A percentile compares a stretch with the other conserved stretches of the same genome.
Evolutionary conservation across 1,140 invertebrate species (phyloP).

Genomic region (Colletes latitarsis): DNA sequence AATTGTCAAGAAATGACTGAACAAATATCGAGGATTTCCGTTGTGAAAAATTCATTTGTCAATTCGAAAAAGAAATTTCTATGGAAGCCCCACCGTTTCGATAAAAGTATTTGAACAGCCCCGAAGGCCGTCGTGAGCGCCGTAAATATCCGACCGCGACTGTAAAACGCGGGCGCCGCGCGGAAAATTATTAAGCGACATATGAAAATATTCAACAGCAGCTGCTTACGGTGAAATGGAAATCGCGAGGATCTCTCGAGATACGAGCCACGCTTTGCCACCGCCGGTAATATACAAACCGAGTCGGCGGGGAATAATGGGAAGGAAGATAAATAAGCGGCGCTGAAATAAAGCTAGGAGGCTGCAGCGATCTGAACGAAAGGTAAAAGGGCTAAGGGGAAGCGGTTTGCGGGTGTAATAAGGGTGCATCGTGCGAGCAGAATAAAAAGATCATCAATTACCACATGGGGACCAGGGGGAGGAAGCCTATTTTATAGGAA

Average conservation of each 20-base stretch:
- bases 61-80: neutral
- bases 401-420: conserved; percentile 54
- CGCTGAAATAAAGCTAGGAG: conserved; percentile 55
- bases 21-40: too few species aligned
- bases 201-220: conserved; percentile 44
- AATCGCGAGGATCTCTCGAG: conserved; percentile 51
- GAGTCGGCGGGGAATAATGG: conserved; percentile 52
- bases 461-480: conserved; percentile 29
- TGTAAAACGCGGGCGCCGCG: neutral
- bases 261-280: neutral
- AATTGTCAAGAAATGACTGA: too few species aligned
- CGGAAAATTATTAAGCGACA: conserved; percentile 38
- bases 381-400: conserved; percentile 29
- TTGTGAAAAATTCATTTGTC: too few species aligned
- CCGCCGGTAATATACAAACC: conserved; percentile 52
- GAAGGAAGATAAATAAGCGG: conserved; percentile 60
- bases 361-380: conserved; percentile 61
- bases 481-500: conserved; percentile 66
- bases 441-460: conserved; percentile 78
- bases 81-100: neutral
- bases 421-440: conserved; percentile 66
- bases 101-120: neutral
- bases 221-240: conserved; percentile 50
- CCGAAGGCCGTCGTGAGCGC: neutral
- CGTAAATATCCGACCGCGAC: neutral